Percentiles rank a stretch among this genome's conserved stretches.
Evolutionary conservation across 2,888 invertebrate genomes (phyloP).

Genomic region (Melipona bicolor): DNA sequence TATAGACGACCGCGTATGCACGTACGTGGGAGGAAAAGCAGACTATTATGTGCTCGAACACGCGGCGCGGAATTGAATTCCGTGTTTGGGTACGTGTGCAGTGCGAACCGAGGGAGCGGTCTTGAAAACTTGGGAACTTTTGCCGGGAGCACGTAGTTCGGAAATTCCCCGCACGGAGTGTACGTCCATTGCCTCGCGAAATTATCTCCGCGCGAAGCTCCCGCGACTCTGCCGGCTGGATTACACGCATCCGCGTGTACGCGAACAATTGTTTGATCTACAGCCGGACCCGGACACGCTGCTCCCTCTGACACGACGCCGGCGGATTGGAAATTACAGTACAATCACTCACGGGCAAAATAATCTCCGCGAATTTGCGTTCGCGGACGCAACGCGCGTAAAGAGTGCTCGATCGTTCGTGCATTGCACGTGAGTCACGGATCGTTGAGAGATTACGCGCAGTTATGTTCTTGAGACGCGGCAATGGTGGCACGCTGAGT

Average conservation of each 20-base stretch:
- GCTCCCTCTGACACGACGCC: constrained; percentile 30
- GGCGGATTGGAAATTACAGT: constrained; percentile 51
- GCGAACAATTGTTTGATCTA: constrained; percentile 66
- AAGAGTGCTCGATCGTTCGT: background rate
- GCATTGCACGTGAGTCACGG: constrained; percentile 25
- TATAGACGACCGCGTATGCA: background rate
- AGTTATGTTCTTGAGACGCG: constrained; percentile 46
- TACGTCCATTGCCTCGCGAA: constrained; percentile 10
- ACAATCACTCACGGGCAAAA: constrained; percentile 31
- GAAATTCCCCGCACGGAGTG: background rate
- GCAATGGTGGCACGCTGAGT: constrained; percentile 32
- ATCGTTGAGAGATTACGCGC: constrained; percentile 49
- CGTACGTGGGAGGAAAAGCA: no score
- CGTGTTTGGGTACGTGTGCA: constrained; percentile 1
- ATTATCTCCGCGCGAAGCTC: constrained; percentile 16
- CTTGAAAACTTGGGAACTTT: constrained; percentile 12
- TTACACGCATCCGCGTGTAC: background rate
- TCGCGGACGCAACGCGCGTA: no score
- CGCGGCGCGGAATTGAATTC: constrained; percentile 14
- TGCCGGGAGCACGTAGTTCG: background rate
- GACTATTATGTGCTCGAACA: background rate
- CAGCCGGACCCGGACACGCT: constrained; percentile 44
- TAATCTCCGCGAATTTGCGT: constrained; percentile 31
- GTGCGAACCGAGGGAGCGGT: background rate
- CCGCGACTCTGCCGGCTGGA: background rate